Percentiles rank a stretch among this genome's conserved stretches.
Conservation (phyloP, 1,140 invertebrate species). For the Gryllus bimaculatus region DNA sequence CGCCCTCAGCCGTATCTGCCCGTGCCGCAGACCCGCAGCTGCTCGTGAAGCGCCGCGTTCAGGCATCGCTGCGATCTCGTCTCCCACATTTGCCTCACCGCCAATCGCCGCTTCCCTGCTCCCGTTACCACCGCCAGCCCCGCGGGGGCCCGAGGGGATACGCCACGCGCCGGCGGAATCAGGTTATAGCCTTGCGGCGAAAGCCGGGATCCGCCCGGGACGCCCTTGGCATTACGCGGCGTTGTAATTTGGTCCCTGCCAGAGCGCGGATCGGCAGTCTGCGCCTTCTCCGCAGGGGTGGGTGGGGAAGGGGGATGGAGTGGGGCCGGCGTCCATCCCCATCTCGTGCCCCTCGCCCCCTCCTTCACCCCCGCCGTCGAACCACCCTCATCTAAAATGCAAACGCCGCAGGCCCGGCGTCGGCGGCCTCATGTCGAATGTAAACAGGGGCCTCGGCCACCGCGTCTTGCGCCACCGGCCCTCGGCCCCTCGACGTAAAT, state of each 20-base stretch:
- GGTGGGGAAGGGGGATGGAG: background rate
- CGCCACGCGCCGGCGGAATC: background rate
- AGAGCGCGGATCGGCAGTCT: background rate
- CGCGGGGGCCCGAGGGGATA: too few relatives aligned
- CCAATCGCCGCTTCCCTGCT: background rate
- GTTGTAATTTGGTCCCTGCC: background rate
- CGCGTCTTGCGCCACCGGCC: background rate
- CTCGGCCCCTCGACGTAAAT: background rate
- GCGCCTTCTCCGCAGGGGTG: background rate
- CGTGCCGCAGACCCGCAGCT: too few relatives aligned
- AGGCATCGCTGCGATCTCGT: too few relatives aligned
- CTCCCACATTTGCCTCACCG: too few relatives aligned
- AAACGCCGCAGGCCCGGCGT: background rate
- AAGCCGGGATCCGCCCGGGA: background rate
- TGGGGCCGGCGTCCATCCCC: background rate
- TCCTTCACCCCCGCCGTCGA: too few relatives aligned
- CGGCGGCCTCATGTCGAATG: background rate
- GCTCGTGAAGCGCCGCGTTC: too few relatives aligned
- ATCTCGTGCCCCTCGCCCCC: background rate
- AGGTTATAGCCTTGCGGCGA: background rate
- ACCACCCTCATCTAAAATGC: background rate
- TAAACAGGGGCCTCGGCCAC: background rate
- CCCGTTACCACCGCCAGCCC: background rate
- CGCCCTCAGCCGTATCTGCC: too few relatives aligned
- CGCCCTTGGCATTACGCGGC: background rate